Evolutionary conservation across 1,140 invertebrate species (phyloP).

Genomic region (Micrasema longulum): DNA sequence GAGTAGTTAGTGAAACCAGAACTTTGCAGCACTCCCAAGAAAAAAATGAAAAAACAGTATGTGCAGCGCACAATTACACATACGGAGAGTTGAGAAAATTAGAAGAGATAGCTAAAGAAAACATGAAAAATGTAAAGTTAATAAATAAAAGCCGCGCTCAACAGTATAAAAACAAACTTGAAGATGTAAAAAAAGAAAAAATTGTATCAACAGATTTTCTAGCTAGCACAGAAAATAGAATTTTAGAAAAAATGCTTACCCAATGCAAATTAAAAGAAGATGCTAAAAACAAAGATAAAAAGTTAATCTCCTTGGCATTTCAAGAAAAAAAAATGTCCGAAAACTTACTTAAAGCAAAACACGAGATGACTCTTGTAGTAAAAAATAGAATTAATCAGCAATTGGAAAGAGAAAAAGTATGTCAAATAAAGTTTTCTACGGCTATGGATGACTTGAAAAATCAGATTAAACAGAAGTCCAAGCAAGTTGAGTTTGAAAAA

Average conservation of each 20-base stretch:
- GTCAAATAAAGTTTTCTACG: constrained; percentile 63
- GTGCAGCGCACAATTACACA: constrained; percentile 60
- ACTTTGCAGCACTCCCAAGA: not conserved
- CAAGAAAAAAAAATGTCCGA: constrained; percentile 74
- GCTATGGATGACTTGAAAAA: constrained; percentile 64
- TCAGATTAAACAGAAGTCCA: constrained; percentile 60
- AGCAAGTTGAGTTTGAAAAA: constrained; percentile 68
- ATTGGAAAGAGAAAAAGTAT: constrained; percentile 63
- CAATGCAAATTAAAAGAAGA: constrained; percentile 65
- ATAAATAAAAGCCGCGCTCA: constrained; percentile 60
- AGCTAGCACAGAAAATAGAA: constrained; percentile 61
- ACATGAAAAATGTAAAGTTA: constrained; percentile 55
- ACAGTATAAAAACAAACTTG: constrained; percentile 60
- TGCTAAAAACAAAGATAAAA: constrained; percentile 66
- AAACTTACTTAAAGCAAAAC: constrained; percentile 70
- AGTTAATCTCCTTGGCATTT: constrained; percentile 70
- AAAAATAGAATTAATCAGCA: constrained; percentile 67
- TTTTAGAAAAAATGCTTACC: constrained; percentile 61
- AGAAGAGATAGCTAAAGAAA: constrained; percentile 57
- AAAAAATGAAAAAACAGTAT: constrained; percentile 35
- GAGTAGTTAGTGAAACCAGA: not conserved
- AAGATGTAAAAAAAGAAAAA: constrained; percentile 45
- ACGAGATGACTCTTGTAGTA: constrained; percentile 67
- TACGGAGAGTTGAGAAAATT: constrained; percentile 60
- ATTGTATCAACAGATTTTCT: constrained; percentile 61